Conservation (phyloP, 2,797 vertebrate genomes). For the Lutjanus argentimaculatus region DNA sequence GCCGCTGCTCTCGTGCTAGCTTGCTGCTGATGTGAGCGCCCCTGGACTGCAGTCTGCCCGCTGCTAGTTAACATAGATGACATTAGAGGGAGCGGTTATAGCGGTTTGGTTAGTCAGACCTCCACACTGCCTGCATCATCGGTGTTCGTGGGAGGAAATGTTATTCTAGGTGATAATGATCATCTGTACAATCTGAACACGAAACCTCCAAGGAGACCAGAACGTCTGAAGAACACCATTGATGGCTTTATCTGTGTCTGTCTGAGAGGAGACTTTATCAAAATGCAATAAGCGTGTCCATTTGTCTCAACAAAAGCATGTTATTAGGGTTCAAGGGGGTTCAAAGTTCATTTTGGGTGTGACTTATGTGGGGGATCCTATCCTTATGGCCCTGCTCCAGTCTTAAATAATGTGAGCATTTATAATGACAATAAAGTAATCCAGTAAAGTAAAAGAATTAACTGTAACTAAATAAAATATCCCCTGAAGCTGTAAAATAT, state of each 20-base stretch:
- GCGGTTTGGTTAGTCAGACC: slow-evolving; percentile 24
- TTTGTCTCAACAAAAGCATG: neutral
- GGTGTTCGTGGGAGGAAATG: slow-evolving; percentile 11
- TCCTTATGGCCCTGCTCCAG: neutral
- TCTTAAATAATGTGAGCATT: neutral
- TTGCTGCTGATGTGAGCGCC: slow-evolving; percentile 36
- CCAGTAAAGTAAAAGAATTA: neutral
- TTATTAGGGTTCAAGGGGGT: neutral
- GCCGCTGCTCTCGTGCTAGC: slow-evolving; percentile 49
- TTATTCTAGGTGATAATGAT: slow-evolving; percentile 23
- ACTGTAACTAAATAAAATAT: no score
- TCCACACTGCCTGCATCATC: slow-evolving; percentile 42
- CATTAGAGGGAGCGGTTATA: slow-evolving; percentile 27
- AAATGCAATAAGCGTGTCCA: neutral
- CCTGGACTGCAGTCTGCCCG: slow-evolving; percentile 28
- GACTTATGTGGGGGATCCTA: neutral
- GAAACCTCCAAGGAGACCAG: neutral
- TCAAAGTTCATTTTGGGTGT: slow-evolving; percentile 20
- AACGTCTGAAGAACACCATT: neutral
- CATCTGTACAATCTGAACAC: neutral
- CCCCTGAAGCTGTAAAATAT: no score
- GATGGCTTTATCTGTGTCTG: neutral
- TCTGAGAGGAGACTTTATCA: no score
- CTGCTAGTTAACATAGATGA: slow-evolving; percentile 36
- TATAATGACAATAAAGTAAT: neutral